Percentiles rank a stretch among this genome's conserved stretches.
Evolutionary conservation across 2,797 vertebrate species (phyloP).

Genomic region (Rhinophrynus dorsalis): DNA sequence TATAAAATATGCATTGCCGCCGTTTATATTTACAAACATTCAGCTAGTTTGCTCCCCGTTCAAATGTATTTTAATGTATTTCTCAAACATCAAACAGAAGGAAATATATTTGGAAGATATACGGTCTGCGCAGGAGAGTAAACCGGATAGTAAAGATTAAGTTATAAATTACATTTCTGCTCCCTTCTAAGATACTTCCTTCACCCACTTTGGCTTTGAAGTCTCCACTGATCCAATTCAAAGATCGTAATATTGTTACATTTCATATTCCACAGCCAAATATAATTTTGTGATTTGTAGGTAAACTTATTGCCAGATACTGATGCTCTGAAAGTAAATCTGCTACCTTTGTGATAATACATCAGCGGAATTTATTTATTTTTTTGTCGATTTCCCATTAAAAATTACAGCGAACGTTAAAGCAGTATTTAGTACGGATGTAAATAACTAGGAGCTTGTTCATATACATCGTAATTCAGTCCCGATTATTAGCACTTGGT

Average conservation of each 20-base stretch:
- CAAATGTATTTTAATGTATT: not conserved
- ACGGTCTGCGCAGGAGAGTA: not conserved
- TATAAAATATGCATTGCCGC: no score
- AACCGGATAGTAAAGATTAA: not conserved
- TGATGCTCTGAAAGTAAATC: constrained; percentile 12
- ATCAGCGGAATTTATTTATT: constrained; percentile 23
- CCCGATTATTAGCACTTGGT: not conserved
- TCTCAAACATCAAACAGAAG: not conserved
- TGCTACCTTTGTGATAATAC: constrained; percentile 31
- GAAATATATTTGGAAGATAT: not conserved
- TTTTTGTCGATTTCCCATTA: constrained; percentile 29
- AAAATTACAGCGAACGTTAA: constrained; percentile 20
- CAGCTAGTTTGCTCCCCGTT: no score
- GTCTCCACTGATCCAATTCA: not conserved
- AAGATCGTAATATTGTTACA: not conserved
- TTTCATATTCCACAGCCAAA: constrained; percentile 4
- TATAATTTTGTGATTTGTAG: constrained; percentile 30
- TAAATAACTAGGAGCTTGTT: constrained; percentile 17
- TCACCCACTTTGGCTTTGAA: not conserved
- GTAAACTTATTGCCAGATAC: constrained; percentile 16
- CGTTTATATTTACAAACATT: no score
- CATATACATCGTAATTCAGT: constrained; percentile 7
- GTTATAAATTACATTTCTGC: constrained; percentile 19
- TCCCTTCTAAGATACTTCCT: not conserved
- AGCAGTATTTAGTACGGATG: constrained; percentile 23